These are phyloP conservation scores for Hirtodrosophila confusa DNA, from an alignment of 2,888 invertebrate species.

Conservation along the genomic window DNA sequence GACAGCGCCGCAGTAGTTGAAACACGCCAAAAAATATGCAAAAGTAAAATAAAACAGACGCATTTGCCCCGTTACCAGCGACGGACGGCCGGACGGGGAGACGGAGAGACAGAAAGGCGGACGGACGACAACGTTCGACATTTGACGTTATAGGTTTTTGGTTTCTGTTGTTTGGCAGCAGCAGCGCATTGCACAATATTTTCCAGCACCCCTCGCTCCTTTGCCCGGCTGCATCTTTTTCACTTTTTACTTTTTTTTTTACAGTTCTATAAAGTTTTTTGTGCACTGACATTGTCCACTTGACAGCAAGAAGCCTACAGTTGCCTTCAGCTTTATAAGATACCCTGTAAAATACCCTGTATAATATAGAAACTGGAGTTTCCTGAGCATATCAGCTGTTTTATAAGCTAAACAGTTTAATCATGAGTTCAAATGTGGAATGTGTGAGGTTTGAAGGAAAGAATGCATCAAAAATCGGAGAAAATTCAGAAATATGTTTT, in stretches of 20 bases:
- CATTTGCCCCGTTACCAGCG: constrained; percentile 45
- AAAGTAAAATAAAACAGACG: constrained; percentile 81
- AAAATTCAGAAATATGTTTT: no score
- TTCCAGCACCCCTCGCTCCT: constrained; percentile 33
- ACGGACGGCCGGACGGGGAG: not conserved
- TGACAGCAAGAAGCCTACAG: constrained; percentile 48
- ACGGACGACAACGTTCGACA: constrained; percentile 65
- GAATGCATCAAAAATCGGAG: no score
- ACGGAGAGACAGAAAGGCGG: not conserved
- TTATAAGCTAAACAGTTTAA: no score
- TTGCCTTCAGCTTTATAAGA: not conserved
- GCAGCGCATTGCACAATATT: constrained; percentile 75
- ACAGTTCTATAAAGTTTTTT: constrained; percentile 24
- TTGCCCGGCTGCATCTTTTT: constrained; percentile 23
- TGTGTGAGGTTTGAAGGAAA: no score
- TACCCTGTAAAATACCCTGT: constrained; percentile 21
- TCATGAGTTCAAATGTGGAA: no score
- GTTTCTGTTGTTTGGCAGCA: constrained; percentile 68
- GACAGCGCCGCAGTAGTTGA: constrained; percentile 79
- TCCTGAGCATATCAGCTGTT: no score
- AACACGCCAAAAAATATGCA: constrained; percentile 81
- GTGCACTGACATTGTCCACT: constrained; percentile 63
- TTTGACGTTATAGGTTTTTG: constrained; percentile 74
- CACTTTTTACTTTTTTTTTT: constrained; percentile 10
- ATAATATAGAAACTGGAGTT: no score